Evolutionary conservation across 2,888 invertebrate genomes (phyloP).

Genomic region (Cerceris ruficornis): DNA sequence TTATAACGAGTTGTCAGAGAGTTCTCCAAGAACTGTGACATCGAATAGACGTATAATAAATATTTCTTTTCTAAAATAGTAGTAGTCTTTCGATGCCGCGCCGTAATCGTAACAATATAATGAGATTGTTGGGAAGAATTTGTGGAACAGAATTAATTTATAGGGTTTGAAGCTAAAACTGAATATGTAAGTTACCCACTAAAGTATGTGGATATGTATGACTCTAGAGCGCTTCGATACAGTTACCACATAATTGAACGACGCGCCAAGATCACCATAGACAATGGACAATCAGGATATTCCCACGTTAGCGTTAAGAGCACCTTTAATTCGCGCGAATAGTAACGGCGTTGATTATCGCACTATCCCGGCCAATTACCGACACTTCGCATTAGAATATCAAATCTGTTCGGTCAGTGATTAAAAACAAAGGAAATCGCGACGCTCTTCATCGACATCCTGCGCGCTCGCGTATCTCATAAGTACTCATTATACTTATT

Average conservation of each 20-base stretch:
- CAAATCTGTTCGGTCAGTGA: constrained; percentile 55
- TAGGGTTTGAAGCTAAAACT: neutral
- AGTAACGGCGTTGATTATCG: constrained; percentile 61
- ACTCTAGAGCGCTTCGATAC: constrained; percentile 41
- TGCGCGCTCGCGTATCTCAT: constrained; percentile 34
- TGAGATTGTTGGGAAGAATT: too few relatives aligned
- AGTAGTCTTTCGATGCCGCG: too few relatives aligned
- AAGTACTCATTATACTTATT: neutral
- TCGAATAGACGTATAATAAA: too few relatives aligned
- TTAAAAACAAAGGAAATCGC: constrained; percentile 55
- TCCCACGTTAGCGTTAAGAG: constrained; percentile 66
- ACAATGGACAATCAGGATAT: constrained; percentile 60
- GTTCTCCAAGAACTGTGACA: too few relatives aligned
- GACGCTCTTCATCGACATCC: constrained; percentile 52
- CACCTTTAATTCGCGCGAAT: constrained; percentile 64
- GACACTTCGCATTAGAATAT: constrained; percentile 47
- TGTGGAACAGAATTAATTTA: neutral
- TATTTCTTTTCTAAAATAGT: too few relatives aligned
- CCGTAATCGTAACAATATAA: too few relatives aligned
- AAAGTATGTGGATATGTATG: neutral
- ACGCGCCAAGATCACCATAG: constrained; percentile 39
- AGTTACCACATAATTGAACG: constrained; percentile 52
- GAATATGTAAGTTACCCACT: neutral
- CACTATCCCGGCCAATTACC: constrained; percentile 61
- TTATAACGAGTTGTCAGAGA: too few relatives aligned